A percentile compares a stretch with the other conserved stretches of the same genome.
These are phyloP conservation scores for Novumbra hubbsi DNA, from an alignment of 2,797 vertebrate species.

Conservation along the genomic window DNA sequence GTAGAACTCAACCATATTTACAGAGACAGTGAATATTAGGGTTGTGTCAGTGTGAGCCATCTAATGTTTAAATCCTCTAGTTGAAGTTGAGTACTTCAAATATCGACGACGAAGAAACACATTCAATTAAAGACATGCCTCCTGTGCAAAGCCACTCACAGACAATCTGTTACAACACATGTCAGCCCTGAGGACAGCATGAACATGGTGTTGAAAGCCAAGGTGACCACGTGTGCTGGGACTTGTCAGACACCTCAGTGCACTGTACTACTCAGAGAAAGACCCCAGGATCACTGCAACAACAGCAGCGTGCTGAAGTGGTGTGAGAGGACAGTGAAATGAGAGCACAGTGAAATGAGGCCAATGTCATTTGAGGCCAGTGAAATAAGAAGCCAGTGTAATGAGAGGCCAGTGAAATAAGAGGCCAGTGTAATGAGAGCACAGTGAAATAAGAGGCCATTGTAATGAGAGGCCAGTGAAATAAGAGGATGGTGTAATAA, in stretches of 20 bases:
- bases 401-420: too few relatives aligned
- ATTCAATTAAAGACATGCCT: neutral
- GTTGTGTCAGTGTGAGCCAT: neutral
- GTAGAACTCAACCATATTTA: slow-evolving; percentile 8
- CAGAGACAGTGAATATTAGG: neutral
- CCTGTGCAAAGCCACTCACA: neutral
- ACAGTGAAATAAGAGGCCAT: neutral
- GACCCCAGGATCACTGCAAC: slow-evolving; percentile 24
- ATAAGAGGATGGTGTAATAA: too few relatives aligned
- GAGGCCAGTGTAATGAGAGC: too few relatives aligned
- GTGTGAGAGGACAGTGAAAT: neutral
- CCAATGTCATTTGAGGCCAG: neutral
- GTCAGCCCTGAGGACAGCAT: neutral
- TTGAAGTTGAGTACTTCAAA: neutral
- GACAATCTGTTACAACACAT: neutral
- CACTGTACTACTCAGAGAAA: neutral
- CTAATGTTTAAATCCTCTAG: neutral
- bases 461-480: too few relatives aligned
- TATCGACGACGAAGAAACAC: neutral
- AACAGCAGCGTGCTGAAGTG: slow-evolving; percentile 28
- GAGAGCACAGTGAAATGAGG: neutral
- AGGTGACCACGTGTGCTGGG: neutral
- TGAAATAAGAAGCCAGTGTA: neutral
- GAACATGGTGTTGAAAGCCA: neutral
- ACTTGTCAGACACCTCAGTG: neutral